Percentiles rank a stretch among this genome's conserved stretches.
Evolutionary conservation across 2,113 vertebrate species (phyloP).

Genomic region (Perognathus longimembris): DNA sequence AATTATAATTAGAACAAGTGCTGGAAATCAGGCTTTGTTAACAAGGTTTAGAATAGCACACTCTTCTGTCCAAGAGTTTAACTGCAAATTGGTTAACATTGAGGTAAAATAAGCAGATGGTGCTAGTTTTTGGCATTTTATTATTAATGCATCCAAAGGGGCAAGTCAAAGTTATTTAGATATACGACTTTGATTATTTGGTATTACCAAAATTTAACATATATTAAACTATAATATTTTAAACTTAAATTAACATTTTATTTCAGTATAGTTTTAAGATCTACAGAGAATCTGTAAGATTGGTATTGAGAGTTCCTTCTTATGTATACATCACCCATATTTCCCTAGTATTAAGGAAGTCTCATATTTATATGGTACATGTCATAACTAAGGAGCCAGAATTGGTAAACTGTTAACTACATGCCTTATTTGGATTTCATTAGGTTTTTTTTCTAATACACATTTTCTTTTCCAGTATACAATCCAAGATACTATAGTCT

Average conservation of each 20-base stretch:
- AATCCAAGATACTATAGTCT: constrained; percentile 4
- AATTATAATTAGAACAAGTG: constrained; percentile 56
- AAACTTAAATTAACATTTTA: constrained; percentile 42
- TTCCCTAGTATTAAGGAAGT: constrained; percentile 3
- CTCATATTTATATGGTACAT: background rate
- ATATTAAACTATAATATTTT: background rate
- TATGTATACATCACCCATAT: constrained; percentile 12
- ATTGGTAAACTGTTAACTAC: background rate
- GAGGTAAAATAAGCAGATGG: constrained; percentile 46
- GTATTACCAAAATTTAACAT: constrained; percentile 34
- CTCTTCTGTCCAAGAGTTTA: constrained; percentile 58
- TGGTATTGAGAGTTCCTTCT: background rate
- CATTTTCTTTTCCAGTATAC: constrained; percentile 8
- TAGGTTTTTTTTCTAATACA: constrained; percentile 3
- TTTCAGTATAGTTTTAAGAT: constrained; percentile 26
- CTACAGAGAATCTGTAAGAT: constrained; percentile 37
- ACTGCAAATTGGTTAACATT: constrained; percentile 30
- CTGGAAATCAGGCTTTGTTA: constrained; percentile 21
- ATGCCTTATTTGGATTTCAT: constrained; percentile 38
- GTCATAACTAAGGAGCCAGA: background rate
- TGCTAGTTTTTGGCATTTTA: background rate
- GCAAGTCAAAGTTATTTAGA: constrained; percentile 40
- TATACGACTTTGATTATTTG: constrained; percentile 17
- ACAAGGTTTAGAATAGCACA: constrained; percentile 60
- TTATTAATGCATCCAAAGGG: background rate